Base-by-base conservation (phyloP, 2,797 vertebrate genomes). In the Sebastes melanostomus region DNA sequence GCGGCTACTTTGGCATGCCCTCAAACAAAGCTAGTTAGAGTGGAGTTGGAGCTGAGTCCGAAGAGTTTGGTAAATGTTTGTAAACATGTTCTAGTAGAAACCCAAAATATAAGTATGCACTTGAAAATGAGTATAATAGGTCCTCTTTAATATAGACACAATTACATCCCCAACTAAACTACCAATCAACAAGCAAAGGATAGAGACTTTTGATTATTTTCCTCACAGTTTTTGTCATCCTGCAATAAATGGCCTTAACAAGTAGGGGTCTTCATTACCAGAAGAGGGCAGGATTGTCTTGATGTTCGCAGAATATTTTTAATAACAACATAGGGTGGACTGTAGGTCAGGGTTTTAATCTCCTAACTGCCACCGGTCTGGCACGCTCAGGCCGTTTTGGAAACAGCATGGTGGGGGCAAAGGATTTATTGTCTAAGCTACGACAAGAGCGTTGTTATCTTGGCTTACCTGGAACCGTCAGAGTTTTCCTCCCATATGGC, bases 401-500 rank as follows among this genome's bases (percentile, higher is more conserved):
- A 20, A 71, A 86, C 68, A 79, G 38, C 30, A 12, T 63, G 30
- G 75, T 50, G 52, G 70, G 63, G 74, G 77, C 4, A 24, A 42
- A 69, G 66, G 74, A 84, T 90, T 82, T 81, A 83, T 73, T 56
- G 24, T 70, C 67, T 82, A 81, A 88, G 72, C 72, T 80, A 83
- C 60, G 25, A 83, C 67, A 60, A 52, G 52, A 68, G 55, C 38
- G 30, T n/a, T 67, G 61, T 85, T 82, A 74, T 81, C 60, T 82
- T 82, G 76, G 70, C 77, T 91, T 87, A 95, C 95, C 94, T 92
- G 71, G 92, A 91, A 50, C 89, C 87, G 3, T 91, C 92, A 29
- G 86, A 81, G 86, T 80, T 91, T 62, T 94, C 95, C 70, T 96
- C 96, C 94, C 95, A 96, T 30, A 88, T 67, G 59, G 93, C 90